Evolutionary conservation across 2,113 vertebrate species (phyloP).

Genomic region (Cyanoliseus patagonus): DNA sequence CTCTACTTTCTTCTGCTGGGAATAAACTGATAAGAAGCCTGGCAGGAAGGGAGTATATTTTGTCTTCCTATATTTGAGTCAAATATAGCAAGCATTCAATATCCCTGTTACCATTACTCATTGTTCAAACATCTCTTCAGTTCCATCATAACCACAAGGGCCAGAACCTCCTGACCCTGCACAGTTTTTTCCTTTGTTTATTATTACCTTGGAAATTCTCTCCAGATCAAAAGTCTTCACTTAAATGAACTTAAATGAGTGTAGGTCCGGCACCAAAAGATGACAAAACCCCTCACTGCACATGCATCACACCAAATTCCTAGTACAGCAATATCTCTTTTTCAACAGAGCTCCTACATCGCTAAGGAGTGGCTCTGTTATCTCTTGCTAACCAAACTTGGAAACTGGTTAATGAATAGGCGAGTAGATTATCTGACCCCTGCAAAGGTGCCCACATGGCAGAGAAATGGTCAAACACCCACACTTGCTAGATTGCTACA

Average conservation of each 20-base stretch:
- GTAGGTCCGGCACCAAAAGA: background rate
- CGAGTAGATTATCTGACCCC: background rate
- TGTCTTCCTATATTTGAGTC: background rate
- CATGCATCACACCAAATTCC: background rate
- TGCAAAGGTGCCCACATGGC: background rate
- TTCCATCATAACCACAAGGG: background rate
- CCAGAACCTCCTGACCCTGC: background rate
- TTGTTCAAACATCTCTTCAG: background rate
- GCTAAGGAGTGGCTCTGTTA: background rate
- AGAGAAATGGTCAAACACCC: background rate
- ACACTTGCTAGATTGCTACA: too few species aligned
- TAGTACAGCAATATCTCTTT: background rate
- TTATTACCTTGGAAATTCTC: background rate
- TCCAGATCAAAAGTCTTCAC: background rate
- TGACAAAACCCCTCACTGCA: background rate
- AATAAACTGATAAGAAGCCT: background rate
- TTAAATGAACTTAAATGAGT: background rate
- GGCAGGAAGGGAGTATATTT: background rate
- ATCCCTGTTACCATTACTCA: background rate
- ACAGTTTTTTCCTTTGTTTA: background rate
- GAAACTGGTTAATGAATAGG: background rate
- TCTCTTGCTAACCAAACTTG: background rate
- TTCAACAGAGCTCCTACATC: background rate
- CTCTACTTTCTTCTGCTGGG: background rate
- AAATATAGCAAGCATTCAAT: background rate